Conservation (phyloP, 2,113 vertebrate species). For the Merops nubicus region DNA sequence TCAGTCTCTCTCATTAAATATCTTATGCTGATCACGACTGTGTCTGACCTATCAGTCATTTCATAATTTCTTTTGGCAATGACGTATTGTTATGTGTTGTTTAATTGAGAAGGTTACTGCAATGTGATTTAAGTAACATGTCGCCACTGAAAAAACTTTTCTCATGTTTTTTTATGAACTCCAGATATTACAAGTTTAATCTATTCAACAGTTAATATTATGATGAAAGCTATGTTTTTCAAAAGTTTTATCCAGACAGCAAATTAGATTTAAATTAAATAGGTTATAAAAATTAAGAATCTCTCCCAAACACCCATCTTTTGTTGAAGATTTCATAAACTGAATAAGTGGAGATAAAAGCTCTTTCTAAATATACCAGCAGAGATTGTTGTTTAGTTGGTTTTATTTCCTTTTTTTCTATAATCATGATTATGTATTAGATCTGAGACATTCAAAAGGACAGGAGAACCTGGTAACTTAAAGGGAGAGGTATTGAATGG, state of each 20-base stretch:
- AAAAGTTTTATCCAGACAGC: background rate
- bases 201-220: background rate
- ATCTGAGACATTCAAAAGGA: background rate
- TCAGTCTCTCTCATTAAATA: background rate
- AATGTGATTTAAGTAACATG: background rate
- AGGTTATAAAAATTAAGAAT: background rate
- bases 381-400: background rate
- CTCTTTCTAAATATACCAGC: background rate
- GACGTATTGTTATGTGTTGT: background rate
- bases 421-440: background rate
- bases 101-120: background rate
- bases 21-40: background rate
- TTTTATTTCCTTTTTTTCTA: background rate
- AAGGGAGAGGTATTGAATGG: background rate
- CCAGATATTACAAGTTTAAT: background rate
- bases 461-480: background rate
- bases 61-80: background rate
- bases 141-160: background rate
- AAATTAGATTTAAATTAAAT: background rate
- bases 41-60: background rate
- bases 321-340: background rate
- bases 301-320: background rate
- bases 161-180: background rate
- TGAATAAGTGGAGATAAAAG: background rate
- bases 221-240: background rate